phyloP scores from a whole-genome alignment of 2,797 vertebrate genomes.

The Myripristis jacobus region DNA sequence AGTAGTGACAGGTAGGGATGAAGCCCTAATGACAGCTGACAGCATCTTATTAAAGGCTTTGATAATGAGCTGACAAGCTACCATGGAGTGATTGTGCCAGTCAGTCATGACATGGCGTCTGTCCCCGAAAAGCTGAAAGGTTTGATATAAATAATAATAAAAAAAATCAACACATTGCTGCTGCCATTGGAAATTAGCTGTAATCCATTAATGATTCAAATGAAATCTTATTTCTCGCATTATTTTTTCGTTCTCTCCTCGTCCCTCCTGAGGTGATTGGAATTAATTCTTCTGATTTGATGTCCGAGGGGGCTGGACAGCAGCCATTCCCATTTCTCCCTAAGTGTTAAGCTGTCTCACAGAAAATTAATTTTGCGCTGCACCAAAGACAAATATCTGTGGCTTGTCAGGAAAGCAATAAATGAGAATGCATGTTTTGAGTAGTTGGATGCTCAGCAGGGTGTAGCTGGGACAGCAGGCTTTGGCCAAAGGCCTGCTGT shows the following conservation, averaged over 20 bases:
- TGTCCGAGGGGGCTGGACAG: conserved; percentile 51
- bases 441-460: conserved; percentile 50
- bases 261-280: conserved; percentile 58
- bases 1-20: conserved; percentile 64
- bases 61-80: conserved; percentile 27
- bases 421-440: conserved; percentile 59
- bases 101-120: background rate
- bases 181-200: conserved; percentile 43
- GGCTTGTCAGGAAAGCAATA: conserved; percentile 64
- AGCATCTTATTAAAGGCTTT: conserved; percentile 32
- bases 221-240: conserved; percentile 18
- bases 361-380: conserved; percentile 69
- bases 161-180: conserved; percentile 34
- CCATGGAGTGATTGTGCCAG: background rate
- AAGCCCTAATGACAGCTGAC: conserved; percentile 21
- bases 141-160: conserved; percentile 7
- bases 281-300: conserved; percentile 70
- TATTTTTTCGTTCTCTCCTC: background rate
- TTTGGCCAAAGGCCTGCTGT: conserved; percentile 55
- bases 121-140: conserved; percentile 4
- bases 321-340: conserved; percentile 57
- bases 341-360: conserved; percentile 51
- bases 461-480: conserved; percentile 29
- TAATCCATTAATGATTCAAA: conserved; percentile 56
- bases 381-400: conserved; percentile 57